A percentile compares a stretch with the other conserved stretches of the same genome.
phyloP scores from a whole-genome alignment of 1,140 invertebrate genomes.

The Drosophila melanica region DNA sequence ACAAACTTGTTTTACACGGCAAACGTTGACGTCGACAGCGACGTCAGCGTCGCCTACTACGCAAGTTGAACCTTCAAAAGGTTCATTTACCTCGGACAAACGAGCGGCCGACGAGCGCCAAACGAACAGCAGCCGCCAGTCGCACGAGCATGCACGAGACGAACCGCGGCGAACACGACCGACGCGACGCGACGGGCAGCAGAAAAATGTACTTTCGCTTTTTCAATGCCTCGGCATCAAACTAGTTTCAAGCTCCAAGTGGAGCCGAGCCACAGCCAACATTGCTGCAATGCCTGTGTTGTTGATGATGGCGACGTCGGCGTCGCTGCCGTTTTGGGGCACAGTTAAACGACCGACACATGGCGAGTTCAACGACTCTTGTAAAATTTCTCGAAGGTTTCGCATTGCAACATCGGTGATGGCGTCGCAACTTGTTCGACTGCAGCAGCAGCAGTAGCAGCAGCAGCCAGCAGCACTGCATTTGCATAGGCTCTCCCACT shows the following conservation, averaged over 20 bases:
- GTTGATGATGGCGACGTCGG: neutral
- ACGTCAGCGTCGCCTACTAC: slow-evolving; percentile 59
- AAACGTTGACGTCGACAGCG: neutral
- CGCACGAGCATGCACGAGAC: slow-evolving; percentile 22
- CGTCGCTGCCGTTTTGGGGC: slow-evolving; percentile 51
- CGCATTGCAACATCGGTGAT: slow-evolving; percentile 73
- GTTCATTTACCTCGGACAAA: slow-evolving; percentile 80
- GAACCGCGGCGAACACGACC: slow-evolving; percentile 9
- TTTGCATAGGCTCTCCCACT: slow-evolving; percentile 52
- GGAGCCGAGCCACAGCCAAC: slow-evolving; percentile 53
- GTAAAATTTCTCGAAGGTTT: slow-evolving; percentile 83
- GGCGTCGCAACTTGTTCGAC: slow-evolving; percentile 68
- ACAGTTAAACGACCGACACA: slow-evolving; percentile 64
- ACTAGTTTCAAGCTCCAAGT: slow-evolving; percentile 74
- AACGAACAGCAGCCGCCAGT: slow-evolving; percentile 30
- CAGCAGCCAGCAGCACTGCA: slow-evolving; percentile 50
- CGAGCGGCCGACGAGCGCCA: slow-evolving; percentile 38
- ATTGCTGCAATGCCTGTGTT: slow-evolving; percentile 47
- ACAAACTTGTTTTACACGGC: slow-evolving; percentile 79
- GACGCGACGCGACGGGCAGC: slow-evolving; percentile 34
- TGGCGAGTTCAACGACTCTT: slow-evolving; percentile 79
- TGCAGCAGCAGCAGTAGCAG: slow-evolving; percentile 25
- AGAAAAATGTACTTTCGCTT: slow-evolving; percentile 83
- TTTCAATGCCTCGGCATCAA: slow-evolving; percentile 83
- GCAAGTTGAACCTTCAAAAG: slow-evolving; percentile 84